Percentiles rank a stretch among this genome's conserved stretches.
phyloP scores from a whole-genome alignment of 2,797 vertebrate genomes.

The Zonotrichia albicollis region DNA sequence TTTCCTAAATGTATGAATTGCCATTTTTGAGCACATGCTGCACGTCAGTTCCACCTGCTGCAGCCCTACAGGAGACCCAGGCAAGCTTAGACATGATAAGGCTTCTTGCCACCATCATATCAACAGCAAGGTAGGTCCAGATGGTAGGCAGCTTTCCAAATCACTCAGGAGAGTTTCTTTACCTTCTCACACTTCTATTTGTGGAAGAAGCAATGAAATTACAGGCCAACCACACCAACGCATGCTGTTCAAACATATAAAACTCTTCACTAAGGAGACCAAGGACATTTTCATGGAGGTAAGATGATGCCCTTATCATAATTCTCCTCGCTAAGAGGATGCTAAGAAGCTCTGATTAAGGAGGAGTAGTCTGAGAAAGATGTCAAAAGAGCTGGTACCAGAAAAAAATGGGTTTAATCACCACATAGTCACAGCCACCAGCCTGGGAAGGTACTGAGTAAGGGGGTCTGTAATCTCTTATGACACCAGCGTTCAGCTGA shows the following conservation, averaged over 20 bases:
- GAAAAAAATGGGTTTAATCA: neutral
- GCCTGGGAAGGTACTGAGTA: neutral
- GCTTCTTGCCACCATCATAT: neutral
- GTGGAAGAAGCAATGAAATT: neutral
- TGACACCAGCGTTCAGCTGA: neutral
- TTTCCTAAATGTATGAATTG: neutral
- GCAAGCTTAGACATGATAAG: neutral
- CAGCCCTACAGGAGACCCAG: neutral
- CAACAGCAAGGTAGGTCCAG: neutral
- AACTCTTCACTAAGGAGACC: neutral
- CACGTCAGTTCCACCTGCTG: neutral
- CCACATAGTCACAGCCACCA: neutral
- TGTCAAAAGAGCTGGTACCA: neutral
- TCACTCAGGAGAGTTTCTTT: slow-evolving; percentile 4
- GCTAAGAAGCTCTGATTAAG: neutral
- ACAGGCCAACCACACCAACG: neutral
- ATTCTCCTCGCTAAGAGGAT: neutral
- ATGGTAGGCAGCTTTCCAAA: slow-evolving; percentile 31
- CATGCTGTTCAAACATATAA: neutral
- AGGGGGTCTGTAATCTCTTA: neutral
- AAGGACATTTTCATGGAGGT: neutral
- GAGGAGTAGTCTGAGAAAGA: neutral
- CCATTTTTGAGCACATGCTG: neutral
- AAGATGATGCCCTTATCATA: neutral
- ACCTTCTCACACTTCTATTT: slow-evolving; percentile 1